Evolutionary conservation across 2,797 vertebrate species (phyloP), one percentile per base, ranked within the genome.

Genomic region (Arrhamphus sclerolepis): DNA sequence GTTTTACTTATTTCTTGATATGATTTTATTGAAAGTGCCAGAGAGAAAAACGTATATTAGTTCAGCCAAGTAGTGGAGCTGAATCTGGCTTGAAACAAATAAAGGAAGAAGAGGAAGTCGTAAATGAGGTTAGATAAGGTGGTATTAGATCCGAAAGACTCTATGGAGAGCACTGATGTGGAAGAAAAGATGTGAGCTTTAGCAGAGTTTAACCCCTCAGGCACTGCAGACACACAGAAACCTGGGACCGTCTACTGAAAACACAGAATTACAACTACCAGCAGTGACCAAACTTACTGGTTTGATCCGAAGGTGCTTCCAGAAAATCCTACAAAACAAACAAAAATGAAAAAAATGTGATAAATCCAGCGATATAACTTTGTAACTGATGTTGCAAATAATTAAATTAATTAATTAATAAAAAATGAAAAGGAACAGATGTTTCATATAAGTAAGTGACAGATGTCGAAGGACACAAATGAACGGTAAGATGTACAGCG

Each of bases 301-400:
- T 93, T 96, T 38, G 93, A 91, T 11, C 95, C 95, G 80, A 98
- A 98, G 56, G 89, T 72, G 58, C 57, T 77, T 70, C 87, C 88
- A 26, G 91, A 83, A 87, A 98, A 98, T 0, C 89, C 96, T 98
- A 66, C 3, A 89, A 89, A 56, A 80, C 21, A 13, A 11, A 48
- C 0, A 24, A 29, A 56, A 46, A 14, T 6, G 0, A 13, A 11
- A 48, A 0, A 24, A 29, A 56, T 46, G 16, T 6, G 0, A 60
- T 44, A 18, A n/a, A 44, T 14, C 29, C 2, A 34, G 17, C 20
- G 28, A 47, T 1, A 49, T 5, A 46, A 44, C 18, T 10, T 19
- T 13, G 11, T 13, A 46, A 22, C 20, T 46, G 11, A 46, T 6
- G 22, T 8, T 21, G 20, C 17, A 13, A 41, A n/a, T n/a, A n/a